Conservation (phyloP, 2,888 invertebrate genomes). For the Branchinecta sandiegonensis region DNA sequence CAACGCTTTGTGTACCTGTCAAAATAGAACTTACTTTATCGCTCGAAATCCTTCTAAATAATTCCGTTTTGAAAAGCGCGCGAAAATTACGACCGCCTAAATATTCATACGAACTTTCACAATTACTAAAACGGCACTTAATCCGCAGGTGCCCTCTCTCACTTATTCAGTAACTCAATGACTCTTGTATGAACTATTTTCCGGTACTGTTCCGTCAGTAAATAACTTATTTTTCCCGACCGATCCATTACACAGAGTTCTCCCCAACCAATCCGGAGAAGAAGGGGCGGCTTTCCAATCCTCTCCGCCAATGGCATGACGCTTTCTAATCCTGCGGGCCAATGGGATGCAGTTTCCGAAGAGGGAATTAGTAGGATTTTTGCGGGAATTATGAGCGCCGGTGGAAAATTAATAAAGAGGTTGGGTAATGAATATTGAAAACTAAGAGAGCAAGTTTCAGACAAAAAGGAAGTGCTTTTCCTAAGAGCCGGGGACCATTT, state of each 20-base stretch:
- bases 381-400: constrained; percentile 11
- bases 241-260: constrained; percentile 4
- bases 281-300: background rate
- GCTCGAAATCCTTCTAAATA: no score
- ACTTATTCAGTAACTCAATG: constrained; percentile 12
- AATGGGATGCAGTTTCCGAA: no score
- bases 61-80: no score
- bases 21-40: no score
- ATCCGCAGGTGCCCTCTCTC: background rate
- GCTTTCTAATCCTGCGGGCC: background rate
- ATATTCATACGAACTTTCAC: no score
- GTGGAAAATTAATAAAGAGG: constrained; percentile 14
- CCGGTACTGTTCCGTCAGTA: constrained; percentile 15
- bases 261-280: background rate
- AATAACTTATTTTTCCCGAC: constrained; percentile 14
- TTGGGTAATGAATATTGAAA: constrained; percentile 15
- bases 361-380: background rate
- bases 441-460: background rate
- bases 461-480: no score
- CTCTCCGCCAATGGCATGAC: background rate
- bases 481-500: no score
- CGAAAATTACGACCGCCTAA: no score
- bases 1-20: no score
- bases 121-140: no score
- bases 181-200: constrained; percentile 12